Evolutionary conservation across 2,888 invertebrate species (phyloP), one percentile per base, ranked within the genome.

Genomic region (Entomobrya proxima): DNA sequence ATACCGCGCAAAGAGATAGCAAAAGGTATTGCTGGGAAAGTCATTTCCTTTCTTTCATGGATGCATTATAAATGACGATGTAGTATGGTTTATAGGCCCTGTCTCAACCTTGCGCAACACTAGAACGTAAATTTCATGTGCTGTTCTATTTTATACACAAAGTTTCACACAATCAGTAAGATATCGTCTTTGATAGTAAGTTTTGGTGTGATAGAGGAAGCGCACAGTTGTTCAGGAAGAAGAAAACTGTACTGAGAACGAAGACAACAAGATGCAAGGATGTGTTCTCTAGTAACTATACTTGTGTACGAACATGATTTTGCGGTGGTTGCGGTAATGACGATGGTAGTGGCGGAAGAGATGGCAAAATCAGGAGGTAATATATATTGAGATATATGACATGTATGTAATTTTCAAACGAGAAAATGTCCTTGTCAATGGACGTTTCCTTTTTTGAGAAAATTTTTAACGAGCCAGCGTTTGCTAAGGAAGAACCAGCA

Each of bases 401-500:
- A 35, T 35, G 32, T 55, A 55, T 37, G 58, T 40, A 40, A 76
- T 76, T 76, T 76, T 76, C 24, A 37, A 76, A 37, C 40, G 50
- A n/a, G 58, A 24, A 75, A 76, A 55, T 58, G 55, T 24, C 58
- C 76, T 37, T 76, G 55, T 40, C 55, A 58, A 58, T 76, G 35
- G 58, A 55, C 13, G 76, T 76, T 58, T 30, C 24, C 76, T 76
- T 74, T 72, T 52, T 21, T 58, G 24, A 58, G 27, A 21, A 58
- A 76, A 37, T 40, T n/a, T n/a, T 75, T 75, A 75, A 76, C 76
- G 76, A 40, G 40, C 76, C 61, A 35, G 32, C 27, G 21, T 37
- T 75, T 37, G 55, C 24, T 3, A 18, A 37, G 61, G 9, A 1
- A 64, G 7, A 18, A 35, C 35, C 1, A 35, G 35, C 6, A 35